Evolutionary conservation across 2,113 vertebrate species (phyloP).

Genomic region (Phrynosoma blainvillii): DNA sequence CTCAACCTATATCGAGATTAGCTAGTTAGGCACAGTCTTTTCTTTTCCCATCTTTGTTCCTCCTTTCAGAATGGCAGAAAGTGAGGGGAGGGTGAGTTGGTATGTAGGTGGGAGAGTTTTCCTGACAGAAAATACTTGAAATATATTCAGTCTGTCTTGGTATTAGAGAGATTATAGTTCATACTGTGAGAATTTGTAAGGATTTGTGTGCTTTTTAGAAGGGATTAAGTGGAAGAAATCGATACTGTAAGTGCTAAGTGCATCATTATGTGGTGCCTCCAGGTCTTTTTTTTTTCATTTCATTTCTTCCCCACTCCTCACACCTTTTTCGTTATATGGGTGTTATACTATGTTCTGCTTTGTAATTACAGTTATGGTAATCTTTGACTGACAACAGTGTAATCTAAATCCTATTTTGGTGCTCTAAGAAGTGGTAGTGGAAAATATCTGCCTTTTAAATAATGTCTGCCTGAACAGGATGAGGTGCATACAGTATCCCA

Average conservation of each 20-base stretch:
- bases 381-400: constrained; percentile 40
- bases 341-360: constrained; percentile 17
- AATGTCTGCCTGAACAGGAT: not conserved
- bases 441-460: not conserved
- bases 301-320: not conserved
- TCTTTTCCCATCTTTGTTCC: constrained; percentile 26
- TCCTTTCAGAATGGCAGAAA: constrained; percentile 39
- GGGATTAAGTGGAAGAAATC: constrained; percentile 64
- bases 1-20: constrained; percentile 4
- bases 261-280: constrained; percentile 31
- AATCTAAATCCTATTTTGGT: constrained; percentile 20
- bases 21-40: constrained; percentile 43
- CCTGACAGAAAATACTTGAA: constrained; percentile 56
- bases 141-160: constrained; percentile 41
- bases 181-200: constrained; percentile 69
- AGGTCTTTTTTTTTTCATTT: constrained; percentile 46
- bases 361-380: constrained; percentile 38
- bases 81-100: not conserved
- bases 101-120: constrained; percentile 26
- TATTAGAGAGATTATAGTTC: constrained; percentile 67
- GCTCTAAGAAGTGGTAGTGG: not conserved
- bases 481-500: not conserved
- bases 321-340: not conserved
- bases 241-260: constrained; percentile 58
- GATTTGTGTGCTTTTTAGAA: constrained; percentile 63